Evolutionary conservation across 2,888 invertebrate species (phyloP), one percentile per base, ranked within the genome.

Genomic region (Orthosia gothica): DNA sequence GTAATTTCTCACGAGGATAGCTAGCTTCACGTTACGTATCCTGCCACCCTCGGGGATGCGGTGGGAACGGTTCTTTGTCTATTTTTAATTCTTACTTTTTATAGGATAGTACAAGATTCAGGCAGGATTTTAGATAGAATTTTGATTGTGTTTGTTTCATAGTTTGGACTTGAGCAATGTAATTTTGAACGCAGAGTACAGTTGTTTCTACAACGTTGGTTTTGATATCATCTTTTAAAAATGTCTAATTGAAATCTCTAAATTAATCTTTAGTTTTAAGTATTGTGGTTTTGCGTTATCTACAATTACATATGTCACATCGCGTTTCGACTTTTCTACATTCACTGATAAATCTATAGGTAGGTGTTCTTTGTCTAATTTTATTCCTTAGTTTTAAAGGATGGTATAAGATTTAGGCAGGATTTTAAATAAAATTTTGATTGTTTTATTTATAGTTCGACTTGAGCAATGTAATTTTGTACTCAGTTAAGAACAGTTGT

Each of bases 1-100:
- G 57, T 52, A 16, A 71, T 62, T 84, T 87, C 86, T 84, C 86
- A 87, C 86, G 84, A 84, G 74, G 84, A 84, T 87, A 47, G 52
- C 58, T 32, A 69, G 80, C 72, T 55, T 88, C 82, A 74, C 58
- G 67, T 86, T 84, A 76, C 82, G 68, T 77, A 82, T 88, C 88
- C 87, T 81, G 82, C 69, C 26, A 66, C 83, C 76, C 73, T 74
- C 59, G 26, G 77, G 86, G 84, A 40, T 79, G 87, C 70, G 77
- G 84, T 81, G 88, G 55, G 86, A 83, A 83, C 50, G 47, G 47
- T 16, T 47, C 45, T 70, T 4, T 4, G 54, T 77, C 82, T 88
- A 86, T 87, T 88, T 88, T 81, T 86, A 80, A 70, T 61, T 54
- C 16, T 71, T 47, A 62, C 49, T 50, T 58, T n/a, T 50, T 59